phyloP scores from a whole-genome alignment of 1,140 invertebrate genomes.

The Ooceraea biroi region DNA sequence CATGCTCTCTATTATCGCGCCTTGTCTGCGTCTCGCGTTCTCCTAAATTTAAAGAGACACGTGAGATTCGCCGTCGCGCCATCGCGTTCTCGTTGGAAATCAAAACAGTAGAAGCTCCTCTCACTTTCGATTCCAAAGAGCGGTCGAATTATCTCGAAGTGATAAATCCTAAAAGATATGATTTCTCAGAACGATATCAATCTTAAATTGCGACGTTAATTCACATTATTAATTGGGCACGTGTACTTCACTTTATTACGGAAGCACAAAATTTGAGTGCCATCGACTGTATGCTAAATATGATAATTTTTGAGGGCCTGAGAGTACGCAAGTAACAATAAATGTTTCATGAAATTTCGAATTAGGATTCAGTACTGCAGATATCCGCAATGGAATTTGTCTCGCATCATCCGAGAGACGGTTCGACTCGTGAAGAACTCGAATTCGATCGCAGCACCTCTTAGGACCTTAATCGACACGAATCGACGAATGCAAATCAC shows the following conservation, averaged over 20 bases:
- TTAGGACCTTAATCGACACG: constrained; percentile 50
- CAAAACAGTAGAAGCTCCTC: not conserved
- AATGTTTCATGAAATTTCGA: not conserved
- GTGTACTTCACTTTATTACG: not conserved
- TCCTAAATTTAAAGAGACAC: constrained; percentile 76
- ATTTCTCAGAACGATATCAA: not conserved
- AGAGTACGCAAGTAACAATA: constrained; percentile 20
- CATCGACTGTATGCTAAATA: constrained; percentile 11
- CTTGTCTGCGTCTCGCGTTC: constrained; percentile 87
- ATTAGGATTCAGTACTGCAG: not conserved
- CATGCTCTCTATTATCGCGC: constrained; percentile 96
- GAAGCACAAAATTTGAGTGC: not conserved
- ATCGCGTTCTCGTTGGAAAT: not conserved
- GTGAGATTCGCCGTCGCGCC: constrained; percentile 8
- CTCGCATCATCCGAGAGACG: not conserved
- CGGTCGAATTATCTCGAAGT: not conserved
- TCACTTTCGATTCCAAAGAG: not conserved
- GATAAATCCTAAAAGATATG: not conserved
- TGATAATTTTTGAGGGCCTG: constrained; percentile 49
- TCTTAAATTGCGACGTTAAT: constrained; percentile 1
- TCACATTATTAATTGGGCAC: not conserved
- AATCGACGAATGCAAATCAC: constrained; percentile 40
- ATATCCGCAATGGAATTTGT: not conserved
- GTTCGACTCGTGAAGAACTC: not conserved
- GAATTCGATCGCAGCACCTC: constrained; percentile 31